Conservation (phyloP, 37 sponge, comb jelly and placozoan genomes). For the Bolinopsis microptera region DNA sequence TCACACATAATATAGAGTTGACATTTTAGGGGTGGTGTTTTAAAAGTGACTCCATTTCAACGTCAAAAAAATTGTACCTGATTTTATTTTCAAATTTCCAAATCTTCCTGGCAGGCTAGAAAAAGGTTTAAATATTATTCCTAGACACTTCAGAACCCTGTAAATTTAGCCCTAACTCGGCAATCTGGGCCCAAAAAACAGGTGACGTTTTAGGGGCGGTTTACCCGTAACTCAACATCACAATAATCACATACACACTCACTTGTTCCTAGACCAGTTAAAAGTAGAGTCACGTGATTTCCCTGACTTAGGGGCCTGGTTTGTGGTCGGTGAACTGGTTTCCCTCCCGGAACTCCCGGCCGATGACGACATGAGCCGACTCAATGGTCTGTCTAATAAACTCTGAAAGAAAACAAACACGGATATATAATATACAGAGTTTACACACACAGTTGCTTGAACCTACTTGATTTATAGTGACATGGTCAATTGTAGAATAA, state of each 20-base stretch:
- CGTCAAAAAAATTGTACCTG: no score
- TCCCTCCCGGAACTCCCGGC: neutral
- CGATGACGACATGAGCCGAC: neutral
- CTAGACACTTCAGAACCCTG: no score
- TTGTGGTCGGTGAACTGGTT: neutral
- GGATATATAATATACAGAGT: neutral
- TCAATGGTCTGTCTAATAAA: constrained; percentile 31
- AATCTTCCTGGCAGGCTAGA: no score
- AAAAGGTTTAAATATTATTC: no score
- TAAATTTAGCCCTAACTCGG: no score
- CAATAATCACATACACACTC: constrained; percentile 20
- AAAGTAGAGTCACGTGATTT: neutral
- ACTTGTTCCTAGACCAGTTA: constrained; percentile 37
- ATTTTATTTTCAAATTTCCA: no score
- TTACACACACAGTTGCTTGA: neutral
- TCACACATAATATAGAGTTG: no score
- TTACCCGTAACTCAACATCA: no score
- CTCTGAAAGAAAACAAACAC: constrained; percentile 59
- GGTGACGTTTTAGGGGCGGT: no score
- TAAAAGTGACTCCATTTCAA: no score
- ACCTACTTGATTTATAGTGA: neutral
- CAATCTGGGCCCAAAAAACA: no score
- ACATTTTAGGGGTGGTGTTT: no score
- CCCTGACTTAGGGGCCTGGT: neutral
- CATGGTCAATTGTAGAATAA: neutral